Evolutionary conservation across 2,113 vertebrate genomes (phyloP).

Genomic region (Loxodonta africana): DNA sequence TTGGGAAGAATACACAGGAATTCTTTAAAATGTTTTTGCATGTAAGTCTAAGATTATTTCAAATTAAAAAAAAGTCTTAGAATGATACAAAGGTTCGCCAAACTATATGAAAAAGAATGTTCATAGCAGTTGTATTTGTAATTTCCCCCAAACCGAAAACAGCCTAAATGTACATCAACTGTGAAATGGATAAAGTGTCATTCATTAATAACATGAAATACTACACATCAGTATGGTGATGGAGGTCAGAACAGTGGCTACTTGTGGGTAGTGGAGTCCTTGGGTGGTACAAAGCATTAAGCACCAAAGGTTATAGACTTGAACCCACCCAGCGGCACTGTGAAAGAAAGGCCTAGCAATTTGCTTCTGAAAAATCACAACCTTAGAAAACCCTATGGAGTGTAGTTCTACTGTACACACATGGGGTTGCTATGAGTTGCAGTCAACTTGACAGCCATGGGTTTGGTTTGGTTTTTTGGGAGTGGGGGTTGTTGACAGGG

Average conservation of each 20-base stretch:
- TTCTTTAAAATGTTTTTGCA: slow-evolving; percentile 11
- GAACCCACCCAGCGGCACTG: neutral
- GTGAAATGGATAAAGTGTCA: neutral
- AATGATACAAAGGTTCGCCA: neutral
- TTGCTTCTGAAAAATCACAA: neutral
- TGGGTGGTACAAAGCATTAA: neutral
- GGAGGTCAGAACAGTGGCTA: neutral
- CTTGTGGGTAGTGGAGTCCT: neutral
- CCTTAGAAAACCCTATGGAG: neutral
- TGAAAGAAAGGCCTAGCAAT: neutral
- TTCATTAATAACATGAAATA: neutral
- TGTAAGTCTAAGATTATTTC: neutral
- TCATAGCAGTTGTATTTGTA: neutral
- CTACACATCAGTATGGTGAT: neutral
- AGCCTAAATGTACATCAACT: neutral
- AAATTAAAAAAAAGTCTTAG: neutral
- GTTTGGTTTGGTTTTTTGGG: neutral
- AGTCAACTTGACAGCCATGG: neutral
- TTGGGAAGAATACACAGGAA: neutral
- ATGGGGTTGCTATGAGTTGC: neutral
- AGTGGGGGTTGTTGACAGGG: neutral
- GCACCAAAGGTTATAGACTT: neutral
- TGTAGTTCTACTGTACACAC: neutral
- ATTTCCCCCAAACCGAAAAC: slow-evolving; percentile 12
- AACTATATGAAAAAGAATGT: neutral